phyloP scores from a whole-genome alignment of 2,888 invertebrate species.

The Andrena fulva region DNA sequence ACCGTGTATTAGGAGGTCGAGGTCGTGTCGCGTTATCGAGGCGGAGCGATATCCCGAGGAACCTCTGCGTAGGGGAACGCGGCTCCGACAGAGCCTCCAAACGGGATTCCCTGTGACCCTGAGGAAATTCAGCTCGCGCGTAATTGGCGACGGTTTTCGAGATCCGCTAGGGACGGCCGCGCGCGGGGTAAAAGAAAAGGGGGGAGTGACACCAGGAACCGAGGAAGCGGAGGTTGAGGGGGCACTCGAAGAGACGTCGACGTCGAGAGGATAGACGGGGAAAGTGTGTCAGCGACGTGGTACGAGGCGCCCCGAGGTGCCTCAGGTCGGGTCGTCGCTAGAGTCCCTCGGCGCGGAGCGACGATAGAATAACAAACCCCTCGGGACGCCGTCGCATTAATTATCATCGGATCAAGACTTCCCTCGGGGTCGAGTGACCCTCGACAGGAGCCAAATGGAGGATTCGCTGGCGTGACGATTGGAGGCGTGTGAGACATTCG shows the following conservation, averaged over 20 bases:
- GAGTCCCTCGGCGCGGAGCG: constrained; percentile 52
- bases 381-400: constrained; percentile 17
- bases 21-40: constrained; percentile 59
- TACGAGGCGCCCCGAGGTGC: constrained; percentile 56
- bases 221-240: constrained; percentile 41
- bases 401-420: constrained; percentile 28
- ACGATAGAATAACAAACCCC: constrained; percentile 42
- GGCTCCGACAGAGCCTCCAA: background rate
- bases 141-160: constrained; percentile 21
- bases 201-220: constrained; percentile 19
- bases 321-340: constrained; percentile 59
- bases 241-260: constrained; percentile 46
- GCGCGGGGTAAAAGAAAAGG: background rate
- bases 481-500: background rate
- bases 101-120: constrained; percentile 29
- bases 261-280: constrained; percentile 56
- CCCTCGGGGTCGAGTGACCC: background rate
- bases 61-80: background rate
- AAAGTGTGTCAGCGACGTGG: constrained; percentile 73
- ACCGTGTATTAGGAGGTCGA: constrained; percentile 68
- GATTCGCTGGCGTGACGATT: background rate
- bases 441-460: background rate
- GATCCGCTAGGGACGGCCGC: background rate
- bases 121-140: constrained; percentile 13
- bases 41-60: background rate